Evolutionary conservation across 2,888 invertebrate species (phyloP), one percentile per base, ranked within the genome.

Genomic region (Acronicta alni): DNA sequence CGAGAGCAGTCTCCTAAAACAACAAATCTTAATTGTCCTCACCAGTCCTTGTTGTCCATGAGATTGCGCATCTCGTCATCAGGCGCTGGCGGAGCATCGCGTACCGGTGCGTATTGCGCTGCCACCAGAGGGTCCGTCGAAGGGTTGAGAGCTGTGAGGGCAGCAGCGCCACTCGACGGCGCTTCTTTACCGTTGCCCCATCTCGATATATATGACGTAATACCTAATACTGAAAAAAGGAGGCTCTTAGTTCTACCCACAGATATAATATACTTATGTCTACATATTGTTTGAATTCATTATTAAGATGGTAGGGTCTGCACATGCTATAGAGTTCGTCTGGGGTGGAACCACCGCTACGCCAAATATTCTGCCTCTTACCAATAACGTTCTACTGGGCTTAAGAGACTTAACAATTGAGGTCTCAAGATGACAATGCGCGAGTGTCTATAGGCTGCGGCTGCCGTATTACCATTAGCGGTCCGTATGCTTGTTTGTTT

Each of bases 1-100:
- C 18, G 16, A 37, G n/a, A 17, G n/a, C n/a, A n/a, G n/a, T n/a
- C n/a, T n/a, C n/a, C n/a, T 18, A 16, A 49, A 35, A 38, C 7
- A 17, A 12, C 12, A 0, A 43, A 30, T 18, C 9, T 17, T 12
- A 30, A 12, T 30, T 12, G 12, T 46, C 10, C 75, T 92, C 86
- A 96, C 96, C 96, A 96, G 81, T 97, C 97, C 88, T 97, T 97
- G 86, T 96, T 96, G 80, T 97, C 96, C 97, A 97, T 97, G 80
- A 97, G 94, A 86, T 96, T 96, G 82, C 96, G 95, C 84, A 96
- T 96, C 83, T 97, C 97, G 71, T 95, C 97, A 89, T 93, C 96
- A 53, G 95, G 95, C 14, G 95, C 95, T 3, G 96, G 95, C 44
- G 97, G 96, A 74, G 97, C 95, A 88, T 97, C 97, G 37, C 96